Base-by-base conservation (phyloP, 2,888 invertebrate genomes). In the Cryptops parisi region DNA sequence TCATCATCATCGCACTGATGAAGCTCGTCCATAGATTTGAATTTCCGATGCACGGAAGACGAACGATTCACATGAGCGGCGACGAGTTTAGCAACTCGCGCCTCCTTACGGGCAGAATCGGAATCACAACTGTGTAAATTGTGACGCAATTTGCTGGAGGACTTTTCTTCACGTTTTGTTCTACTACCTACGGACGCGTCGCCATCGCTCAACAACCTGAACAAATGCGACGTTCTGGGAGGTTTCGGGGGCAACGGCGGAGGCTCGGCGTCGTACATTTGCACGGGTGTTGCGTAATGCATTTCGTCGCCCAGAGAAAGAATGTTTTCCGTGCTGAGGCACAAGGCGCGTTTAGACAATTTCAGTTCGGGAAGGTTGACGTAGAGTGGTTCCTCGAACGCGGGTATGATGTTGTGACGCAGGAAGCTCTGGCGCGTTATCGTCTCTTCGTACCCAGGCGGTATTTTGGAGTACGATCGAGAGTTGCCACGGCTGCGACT, bases 231-330 rank as follows among this genome's bases (percentile, higher is more conserved):
- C n/a, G n/a, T n/a, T n/a, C n/a, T n/a, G n/a, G n/a, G n/a, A 33
- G 43, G 43, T 17, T 41, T 41, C 17, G 43, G 43, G 5, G 43
- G 43, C 43, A 41, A n/a, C 5, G 43, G 43, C 6, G 43, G 43
- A 15, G 43, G 43, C 9, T 41, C 43, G 17, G 43, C 9, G 17
- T 41, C 43, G 12, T 17, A 9, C 6, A 41, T 41, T 15, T 19
- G 43, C 6, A 41, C 19, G 6, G 43, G 43, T 5, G 17, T 17
- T n/a, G 43, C 43, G 17, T 41, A 41, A 41, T 41, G 43, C 43
- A 41, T 6, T 19, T 41, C 43, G 6, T 19, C 43, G 6, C 17
- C 43, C 19, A 41, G 5, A 6, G 9, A 12, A 12, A 6, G 6
- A 9, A 41, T 17, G 6, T 41, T 6, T 12, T 17, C 19, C 6